phyloP scores from a whole-genome alignment of 1,140 invertebrate genomes.

The Forficula auricularia region DNA sequence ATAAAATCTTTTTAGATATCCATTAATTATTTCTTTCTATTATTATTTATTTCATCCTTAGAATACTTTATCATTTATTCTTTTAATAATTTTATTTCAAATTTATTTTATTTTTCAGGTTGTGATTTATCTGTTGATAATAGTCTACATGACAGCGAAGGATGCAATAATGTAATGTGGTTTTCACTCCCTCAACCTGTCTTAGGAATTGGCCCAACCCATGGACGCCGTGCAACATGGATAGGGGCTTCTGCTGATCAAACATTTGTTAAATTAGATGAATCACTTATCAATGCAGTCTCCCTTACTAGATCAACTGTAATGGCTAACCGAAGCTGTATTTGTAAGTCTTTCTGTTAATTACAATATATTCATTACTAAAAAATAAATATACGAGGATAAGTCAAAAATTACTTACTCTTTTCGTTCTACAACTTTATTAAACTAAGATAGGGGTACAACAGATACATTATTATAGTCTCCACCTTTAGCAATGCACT shows the following conservation, averaged over 20 bases:
- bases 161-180: conserved; percentile 31
- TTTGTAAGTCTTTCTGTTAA: conserved; percentile 40
- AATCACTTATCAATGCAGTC: conserved; percentile 75
- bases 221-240: conserved; percentile 76
- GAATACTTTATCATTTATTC: too few relatives aligned
- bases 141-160: background rate
- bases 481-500: too few relatives aligned
- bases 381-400: background rate
- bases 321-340: conserved; percentile 69
- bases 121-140: background rate
- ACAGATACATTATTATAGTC: too few relatives aligned
- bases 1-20: too few relatives aligned
- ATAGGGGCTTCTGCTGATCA: conserved; percentile 85
- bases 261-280: conserved; percentile 86
- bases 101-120: too few relatives aligned
- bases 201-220: conserved; percentile 54
- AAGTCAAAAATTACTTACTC: too few relatives aligned
- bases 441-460: too few relatives aligned
- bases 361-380: conserved; percentile 10
- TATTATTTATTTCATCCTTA: too few relatives aligned
- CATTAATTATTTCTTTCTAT: too few relatives aligned
- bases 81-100: too few relatives aligned
- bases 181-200: conserved; percentile 65
- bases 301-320: conserved; percentile 71
- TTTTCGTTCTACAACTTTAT: too few relatives aligned